Evolutionary conservation across 1,140 invertebrate species (phyloP), one percentile per base, ranked within the genome.

Genomic region (Caenorhabditis inopinata): DNA sequence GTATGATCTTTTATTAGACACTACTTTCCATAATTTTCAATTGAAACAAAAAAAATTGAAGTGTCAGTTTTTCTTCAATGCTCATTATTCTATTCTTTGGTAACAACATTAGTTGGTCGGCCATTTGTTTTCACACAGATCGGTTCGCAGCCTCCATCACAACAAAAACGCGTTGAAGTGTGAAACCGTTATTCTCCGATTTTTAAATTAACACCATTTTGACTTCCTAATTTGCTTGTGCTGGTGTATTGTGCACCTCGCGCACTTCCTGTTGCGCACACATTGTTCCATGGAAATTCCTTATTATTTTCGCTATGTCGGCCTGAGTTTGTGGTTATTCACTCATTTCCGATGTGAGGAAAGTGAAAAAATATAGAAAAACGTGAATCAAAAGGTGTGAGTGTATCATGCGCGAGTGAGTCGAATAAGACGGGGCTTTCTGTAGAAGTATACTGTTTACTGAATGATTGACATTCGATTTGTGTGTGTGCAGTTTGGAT

Each of bases 231-330:
- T 68, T 68, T 68, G 58, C 27, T 1, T 51, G 16, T 23, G 49
- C n/a, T 25, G 49, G 49, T 58, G 58, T 68, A 68, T 68, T 68
- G 58, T 68, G 58, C 58, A 68, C 58, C 58, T 68, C 32, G 58
- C 58, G 58, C 58, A 68, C 58, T 68, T 68, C 58, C 58, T 35
- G 58, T 68, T 68, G 38, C 58, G 32, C 58, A 68, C 58, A 53
- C 49, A 58, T 68, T 68, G 58, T 68, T 68, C 32, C 58, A 11
- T 32, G 25, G 12, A 35, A 42, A 68, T 9, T 29, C 9, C 58
- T 68, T 68, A 38, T 68, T 68, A 68, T 68, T 68, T 68, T 68
- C 38, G 14, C 38, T 42, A 14, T 42, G 14, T 18, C 29, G 25
- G 32, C 9, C 11, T 5, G 32, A 21, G 1, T 35, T 62, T 62